Conservation (phyloP, 2,113 vertebrate species). For the Protobothrops mucrosquamatus region DNA sequence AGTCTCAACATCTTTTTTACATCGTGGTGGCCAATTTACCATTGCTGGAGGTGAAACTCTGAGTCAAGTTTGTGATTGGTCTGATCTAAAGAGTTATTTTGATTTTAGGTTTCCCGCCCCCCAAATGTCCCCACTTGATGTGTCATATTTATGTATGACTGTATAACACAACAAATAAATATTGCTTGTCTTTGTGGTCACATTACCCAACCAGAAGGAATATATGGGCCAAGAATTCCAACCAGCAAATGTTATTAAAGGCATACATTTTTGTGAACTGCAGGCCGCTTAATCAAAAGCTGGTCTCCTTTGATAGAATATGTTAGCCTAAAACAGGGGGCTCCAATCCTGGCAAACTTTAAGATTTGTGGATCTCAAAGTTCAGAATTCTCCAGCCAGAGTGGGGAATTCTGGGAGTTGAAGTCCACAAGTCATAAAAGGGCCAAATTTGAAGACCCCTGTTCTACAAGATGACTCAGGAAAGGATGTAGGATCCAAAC, state of each 20-base stretch:
- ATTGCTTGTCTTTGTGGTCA: neutral
- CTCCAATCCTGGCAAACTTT: neutral
- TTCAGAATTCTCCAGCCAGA: neutral
- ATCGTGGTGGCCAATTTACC: neutral
- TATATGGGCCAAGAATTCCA: neutral
- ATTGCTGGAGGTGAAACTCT: neutral
- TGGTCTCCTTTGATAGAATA: neutral
- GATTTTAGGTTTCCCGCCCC: neutral
- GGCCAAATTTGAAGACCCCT: no score
- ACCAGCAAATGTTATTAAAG: neutral
- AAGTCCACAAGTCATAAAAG: no score
- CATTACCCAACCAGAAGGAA: neutral
- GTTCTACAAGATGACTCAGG: neutral
- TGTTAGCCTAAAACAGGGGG: neutral
- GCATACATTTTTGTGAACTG: neutral
- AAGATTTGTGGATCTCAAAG: neutral
- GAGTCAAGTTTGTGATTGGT: neutral
- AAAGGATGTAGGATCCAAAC: neutral
- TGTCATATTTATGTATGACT: neutral
- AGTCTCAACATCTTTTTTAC: no score
- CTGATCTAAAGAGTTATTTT: neutral
- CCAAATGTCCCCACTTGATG: neutral
- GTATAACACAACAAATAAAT: neutral
- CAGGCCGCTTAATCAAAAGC: neutral
- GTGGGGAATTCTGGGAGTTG: neutral